Base-by-base conservation (phyloP, 2,888 invertebrate species). In the Trimorus sp. region DNA sequence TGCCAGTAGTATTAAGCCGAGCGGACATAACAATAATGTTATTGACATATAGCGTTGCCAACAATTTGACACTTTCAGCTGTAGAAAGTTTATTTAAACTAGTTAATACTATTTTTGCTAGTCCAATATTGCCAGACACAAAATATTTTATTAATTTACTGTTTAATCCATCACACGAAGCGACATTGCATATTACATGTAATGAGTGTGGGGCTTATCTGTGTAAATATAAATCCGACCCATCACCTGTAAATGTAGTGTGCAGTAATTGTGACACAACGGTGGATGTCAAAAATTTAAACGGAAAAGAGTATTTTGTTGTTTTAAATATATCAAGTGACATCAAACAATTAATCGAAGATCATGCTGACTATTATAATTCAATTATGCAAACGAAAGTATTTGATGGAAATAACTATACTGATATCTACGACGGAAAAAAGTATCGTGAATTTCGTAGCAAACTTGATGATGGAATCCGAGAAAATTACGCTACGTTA, bases 341-440 rank as follows among this genome's bases (percentile, higher is more conserved):
- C 12, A 71, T 82, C 40, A 59, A 76, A 56, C 51, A 74, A 54
- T 63, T 77, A 59, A 42, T 79, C 15, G 60, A 77, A 36, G 58
- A 63, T 6, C 69, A 82, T 37, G n/a, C 26, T 37, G 77, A 77
- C 4, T 84, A 79, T 53, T 82, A 84, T 36, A 37, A 66, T 53
- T 16, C 48, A 15, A 59, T 77, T 65, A 48, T 49, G 38, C 51
- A 36, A 71, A 71, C 15, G 77, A 53, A 49, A 16, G 14, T 15
- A 16, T 9, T 70, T 15, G 36, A 54, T 42, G 42, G 62, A 11
- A 11, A 26, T 42, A n/a, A n/a, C n/a, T 63, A 69, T n/a, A 48
- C 38, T 11, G 84, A 84, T 62, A 77, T 82, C 45, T 79, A 79
- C 48, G 79, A 84, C 51, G 82, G 83, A 1, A 77, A 79, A 53